A percentile compares a stretch with the other conserved stretches of the same genome.
Conservation (phyloP, 2,797 vertebrate species). For the Chromobotia macracanthus region DNA sequence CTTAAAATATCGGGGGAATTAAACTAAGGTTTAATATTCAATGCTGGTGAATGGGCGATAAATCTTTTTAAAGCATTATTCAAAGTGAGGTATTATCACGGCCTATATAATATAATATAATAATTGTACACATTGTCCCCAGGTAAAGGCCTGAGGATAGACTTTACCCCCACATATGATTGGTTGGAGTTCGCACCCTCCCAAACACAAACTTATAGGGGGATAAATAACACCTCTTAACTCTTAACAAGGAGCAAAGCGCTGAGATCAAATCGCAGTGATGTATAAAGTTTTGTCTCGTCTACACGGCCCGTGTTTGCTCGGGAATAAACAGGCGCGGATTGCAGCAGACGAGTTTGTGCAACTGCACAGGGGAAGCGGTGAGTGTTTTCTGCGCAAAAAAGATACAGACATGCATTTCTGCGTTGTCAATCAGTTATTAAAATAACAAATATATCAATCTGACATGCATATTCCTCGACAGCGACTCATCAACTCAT, state of each 20-base stretch:
- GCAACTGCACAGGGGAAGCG: conserved; percentile 58
- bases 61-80: too few species aligned
- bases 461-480: neutral
- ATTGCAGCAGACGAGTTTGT: conserved; percentile 13
- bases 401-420: neutral
- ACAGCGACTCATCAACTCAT: neutral
- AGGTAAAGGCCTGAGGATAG: neutral
- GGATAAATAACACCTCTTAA: neutral
- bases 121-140: too few species aligned
- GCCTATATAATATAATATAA: too few species aligned
- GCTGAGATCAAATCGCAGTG: neutral
- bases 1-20: too few species aligned
- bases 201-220: neutral
- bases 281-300: conserved; percentile 64
- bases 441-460: neutral
- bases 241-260: neutral
- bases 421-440: neutral
- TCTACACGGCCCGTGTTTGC: conserved; percentile 33
- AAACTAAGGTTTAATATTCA: too few species aligned
- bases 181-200: conserved; percentile 26
- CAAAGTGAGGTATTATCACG: too few species aligned
- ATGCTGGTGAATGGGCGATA: too few species aligned
- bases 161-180: conserved; percentile 41
- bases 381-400: conserved; percentile 16
- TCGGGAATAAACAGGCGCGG: conserved; percentile 25